Conservation (phyloP, 2,797 vertebrate species). For the Benthosema pterotum region DNA sequence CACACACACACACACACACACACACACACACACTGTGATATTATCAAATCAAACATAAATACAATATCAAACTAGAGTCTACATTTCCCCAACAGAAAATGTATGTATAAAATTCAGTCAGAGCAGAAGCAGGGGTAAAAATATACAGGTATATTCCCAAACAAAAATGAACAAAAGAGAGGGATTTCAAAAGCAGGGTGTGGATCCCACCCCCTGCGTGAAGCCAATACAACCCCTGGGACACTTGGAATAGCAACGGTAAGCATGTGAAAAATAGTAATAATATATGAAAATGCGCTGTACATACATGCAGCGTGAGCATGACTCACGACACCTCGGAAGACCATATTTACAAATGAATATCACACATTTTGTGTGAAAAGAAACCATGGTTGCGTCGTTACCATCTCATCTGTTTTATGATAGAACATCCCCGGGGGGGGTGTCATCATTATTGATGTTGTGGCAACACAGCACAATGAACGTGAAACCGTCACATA, state of each 20-base stretch:
- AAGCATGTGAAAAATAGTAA: constrained; percentile 26
- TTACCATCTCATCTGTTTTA: not conserved
- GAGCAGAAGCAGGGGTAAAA: too few species aligned
- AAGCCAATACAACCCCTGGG: constrained; percentile 7
- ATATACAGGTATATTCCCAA: too few species aligned
- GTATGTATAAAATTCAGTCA: too few species aligned
- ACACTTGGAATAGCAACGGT: constrained; percentile 20
- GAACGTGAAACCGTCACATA: constrained; percentile 20
- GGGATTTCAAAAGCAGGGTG: too few species aligned
- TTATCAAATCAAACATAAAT: too few species aligned
- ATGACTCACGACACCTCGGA: constrained; percentile 1
- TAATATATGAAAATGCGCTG: constrained; percentile 38
- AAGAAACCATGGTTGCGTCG: constrained; percentile 8
- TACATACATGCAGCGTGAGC: constrained; percentile 12
- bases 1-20: too few species aligned
- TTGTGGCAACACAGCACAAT: constrained; percentile 10
- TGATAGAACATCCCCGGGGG: constrained; percentile 7
- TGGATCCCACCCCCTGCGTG: not conserved
- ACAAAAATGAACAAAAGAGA: too few species aligned
- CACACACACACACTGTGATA: too few species aligned
- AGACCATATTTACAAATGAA: constrained; percentile 44
- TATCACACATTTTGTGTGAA: constrained; percentile 14
- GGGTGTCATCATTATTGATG: constrained; percentile 16
- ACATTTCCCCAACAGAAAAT: too few species aligned
- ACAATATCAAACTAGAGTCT: too few species aligned